Conservation (phyloP, 2,888 invertebrate genomes). For the Rhamphomyia laevipes region DNA sequence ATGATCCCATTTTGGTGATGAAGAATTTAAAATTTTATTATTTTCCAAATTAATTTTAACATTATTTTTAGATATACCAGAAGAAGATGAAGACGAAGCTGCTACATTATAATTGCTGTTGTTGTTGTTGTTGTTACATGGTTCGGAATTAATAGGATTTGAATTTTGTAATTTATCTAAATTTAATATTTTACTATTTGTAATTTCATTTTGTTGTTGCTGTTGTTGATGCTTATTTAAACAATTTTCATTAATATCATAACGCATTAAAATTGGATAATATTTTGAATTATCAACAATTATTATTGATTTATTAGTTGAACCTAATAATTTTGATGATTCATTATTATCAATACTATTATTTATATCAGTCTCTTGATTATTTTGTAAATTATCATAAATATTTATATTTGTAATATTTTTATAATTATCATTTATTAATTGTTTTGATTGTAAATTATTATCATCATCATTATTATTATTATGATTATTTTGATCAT, state of each 20-base stretch:
- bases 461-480: neutral
- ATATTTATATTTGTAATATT: no score
- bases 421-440: no score
- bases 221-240: neutral
- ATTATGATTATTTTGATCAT: neutral
- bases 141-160: no score
- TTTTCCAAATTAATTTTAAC: neutral
- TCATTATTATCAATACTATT: neutral
- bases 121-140: no score
- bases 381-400: neutral
- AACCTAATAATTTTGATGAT: neutral
- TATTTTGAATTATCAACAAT: conserved; percentile 15
- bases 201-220: neutral
- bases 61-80: no score
- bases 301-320: conserved; percentile 10
- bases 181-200: neutral
- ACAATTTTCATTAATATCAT: conserved; percentile 12
- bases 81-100: no score
- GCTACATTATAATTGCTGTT: no score
- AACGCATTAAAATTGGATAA: conserved; percentile 14
- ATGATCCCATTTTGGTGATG: neutral
- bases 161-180: neutral
- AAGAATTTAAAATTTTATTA: neutral
- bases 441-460: neutral
- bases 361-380: neutral